Conservation (phyloP, 2,797 vertebrate genomes). For the Hemitrygon akajei region DNA sequence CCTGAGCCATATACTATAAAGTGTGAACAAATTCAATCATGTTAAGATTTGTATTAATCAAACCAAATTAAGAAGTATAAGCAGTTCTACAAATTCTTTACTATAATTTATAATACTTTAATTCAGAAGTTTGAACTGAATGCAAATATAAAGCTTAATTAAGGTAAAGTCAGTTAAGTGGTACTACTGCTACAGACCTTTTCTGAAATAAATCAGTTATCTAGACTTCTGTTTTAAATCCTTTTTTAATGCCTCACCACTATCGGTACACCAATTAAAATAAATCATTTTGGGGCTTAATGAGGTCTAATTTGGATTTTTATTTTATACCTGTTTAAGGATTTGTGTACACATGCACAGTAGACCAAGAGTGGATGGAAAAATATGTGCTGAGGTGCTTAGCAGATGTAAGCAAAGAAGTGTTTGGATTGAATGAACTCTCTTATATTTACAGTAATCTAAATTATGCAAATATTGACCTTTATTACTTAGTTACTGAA, state of each 20-base stretch:
- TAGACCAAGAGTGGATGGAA: neutral
- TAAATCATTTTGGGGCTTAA: neutral
- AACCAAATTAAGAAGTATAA: too few relatives aligned
- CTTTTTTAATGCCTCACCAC: neutral
- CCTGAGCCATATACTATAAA: neutral
- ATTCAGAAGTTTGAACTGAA: neutral
- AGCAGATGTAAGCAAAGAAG: neutral
- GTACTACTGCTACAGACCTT: neutral
- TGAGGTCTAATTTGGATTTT: neutral
- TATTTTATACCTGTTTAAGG: neutral
- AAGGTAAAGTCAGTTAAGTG: neutral
- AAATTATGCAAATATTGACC: conserved; percentile 14
- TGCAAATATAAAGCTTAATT: neutral
- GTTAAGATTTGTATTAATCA: neutral
- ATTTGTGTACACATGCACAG: neutral
- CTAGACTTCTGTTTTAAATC: neutral
- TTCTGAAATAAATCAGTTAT: neutral
- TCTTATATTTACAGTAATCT: conserved; percentile 29
- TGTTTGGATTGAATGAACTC: neutral
- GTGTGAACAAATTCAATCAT: neutral
- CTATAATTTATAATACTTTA: neutral
- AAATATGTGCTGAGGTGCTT: neutral
- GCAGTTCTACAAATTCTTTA: neutral
- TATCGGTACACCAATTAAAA: neutral
- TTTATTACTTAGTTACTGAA: neutral